phyloP scores from a whole-genome alignment of 2,888 invertebrate genomes.

The Theristus sp. region DNA sequence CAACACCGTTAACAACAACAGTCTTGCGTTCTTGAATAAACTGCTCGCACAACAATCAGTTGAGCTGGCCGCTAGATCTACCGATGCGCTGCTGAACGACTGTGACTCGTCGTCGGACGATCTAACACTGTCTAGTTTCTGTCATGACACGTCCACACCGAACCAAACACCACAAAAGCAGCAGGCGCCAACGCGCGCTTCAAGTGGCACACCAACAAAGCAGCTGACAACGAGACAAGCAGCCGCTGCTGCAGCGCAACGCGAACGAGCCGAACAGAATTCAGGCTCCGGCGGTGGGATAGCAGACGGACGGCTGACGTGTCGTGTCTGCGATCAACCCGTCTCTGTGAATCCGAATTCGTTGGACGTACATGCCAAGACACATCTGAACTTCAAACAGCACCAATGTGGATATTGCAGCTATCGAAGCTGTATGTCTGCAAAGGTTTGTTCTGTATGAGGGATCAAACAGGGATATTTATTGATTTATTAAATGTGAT shows the following conservation, averaged over 20 bases:
- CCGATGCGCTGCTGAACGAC: too few species aligned
- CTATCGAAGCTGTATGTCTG: constrained; percentile 6
- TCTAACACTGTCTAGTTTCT: too few species aligned
- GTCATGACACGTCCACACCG: too few species aligned
- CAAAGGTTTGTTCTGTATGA: too few species aligned
- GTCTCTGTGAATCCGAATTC: constrained; percentile 6
- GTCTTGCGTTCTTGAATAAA: too few species aligned
- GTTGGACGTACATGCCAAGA: constrained; percentile 8
- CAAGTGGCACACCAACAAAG: not conserved
- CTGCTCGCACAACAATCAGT: too few species aligned
- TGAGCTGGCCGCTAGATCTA: too few species aligned
- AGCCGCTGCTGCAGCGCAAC: not conserved
- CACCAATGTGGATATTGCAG: constrained; percentile 7
- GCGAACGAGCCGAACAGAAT: not conserved
- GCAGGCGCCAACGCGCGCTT: not conserved
- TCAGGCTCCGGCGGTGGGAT: not conserved
- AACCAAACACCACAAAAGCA: too few species aligned
- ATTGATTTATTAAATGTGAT: too few species aligned
- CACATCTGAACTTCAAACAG: constrained; percentile 8
- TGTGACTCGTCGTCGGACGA: too few species aligned
- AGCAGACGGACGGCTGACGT: constrained; percentile 1
- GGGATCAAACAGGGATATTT: too few species aligned
- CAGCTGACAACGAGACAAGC: not conserved
- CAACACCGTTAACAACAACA: too few species aligned
- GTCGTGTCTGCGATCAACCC: constrained; percentile 4